Percentiles rank a stretch among this genome's conserved stretches.
phyloP scores from a whole-genome alignment of 2,888 invertebrate genomes.

The Mythimna ferrago region DNA sequence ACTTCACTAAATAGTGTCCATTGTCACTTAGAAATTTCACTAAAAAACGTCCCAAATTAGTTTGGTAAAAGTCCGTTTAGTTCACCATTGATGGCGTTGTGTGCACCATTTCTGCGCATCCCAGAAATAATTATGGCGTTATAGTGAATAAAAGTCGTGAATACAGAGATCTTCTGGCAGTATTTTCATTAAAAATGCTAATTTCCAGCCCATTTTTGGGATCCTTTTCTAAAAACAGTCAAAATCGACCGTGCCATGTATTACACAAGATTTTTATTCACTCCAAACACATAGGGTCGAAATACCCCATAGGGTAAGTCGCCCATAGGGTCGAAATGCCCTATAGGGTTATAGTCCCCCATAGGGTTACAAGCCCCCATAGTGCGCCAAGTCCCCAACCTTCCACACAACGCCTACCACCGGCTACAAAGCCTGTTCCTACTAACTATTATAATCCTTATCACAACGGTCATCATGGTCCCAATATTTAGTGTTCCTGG shows the following conservation, averaged over 20 bases:
- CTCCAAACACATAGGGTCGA: not conserved
- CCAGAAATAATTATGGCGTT: not conserved
- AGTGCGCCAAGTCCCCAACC: not conserved
- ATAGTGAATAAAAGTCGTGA: slow-evolving; percentile 22
- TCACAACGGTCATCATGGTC: slow-evolving; percentile 88
- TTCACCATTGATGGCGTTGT: slow-evolving; percentile 33
- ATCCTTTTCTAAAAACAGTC: too few relatives aligned
- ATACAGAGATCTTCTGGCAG: not conserved
- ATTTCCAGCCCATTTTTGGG: not conserved
- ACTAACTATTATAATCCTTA: slow-evolving; percentile 87
- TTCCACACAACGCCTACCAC: slow-evolving; percentile 37
- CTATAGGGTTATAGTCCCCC: not conserved
- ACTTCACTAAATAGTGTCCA: slow-evolving; percentile 57
- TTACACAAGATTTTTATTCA: slow-evolving; percentile 24
- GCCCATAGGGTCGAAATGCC: not conserved
- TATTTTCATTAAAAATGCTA: not conserved
- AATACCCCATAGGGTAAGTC: not conserved
- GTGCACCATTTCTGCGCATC: not conserved
- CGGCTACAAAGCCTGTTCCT: slow-evolving; percentile 27
- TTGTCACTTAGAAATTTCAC: slow-evolving; percentile 65
- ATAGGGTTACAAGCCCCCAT: not conserved
- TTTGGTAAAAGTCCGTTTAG: slow-evolving; percentile 37
- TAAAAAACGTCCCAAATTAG: slow-evolving; percentile 55
- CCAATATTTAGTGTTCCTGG: slow-evolving; percentile 86
- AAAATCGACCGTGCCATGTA: not conserved